Evolutionary conservation across 2,888 invertebrate genomes (phyloP), one percentile per base, ranked within the genome.

Genomic region (Allacma fusca): DNA sequence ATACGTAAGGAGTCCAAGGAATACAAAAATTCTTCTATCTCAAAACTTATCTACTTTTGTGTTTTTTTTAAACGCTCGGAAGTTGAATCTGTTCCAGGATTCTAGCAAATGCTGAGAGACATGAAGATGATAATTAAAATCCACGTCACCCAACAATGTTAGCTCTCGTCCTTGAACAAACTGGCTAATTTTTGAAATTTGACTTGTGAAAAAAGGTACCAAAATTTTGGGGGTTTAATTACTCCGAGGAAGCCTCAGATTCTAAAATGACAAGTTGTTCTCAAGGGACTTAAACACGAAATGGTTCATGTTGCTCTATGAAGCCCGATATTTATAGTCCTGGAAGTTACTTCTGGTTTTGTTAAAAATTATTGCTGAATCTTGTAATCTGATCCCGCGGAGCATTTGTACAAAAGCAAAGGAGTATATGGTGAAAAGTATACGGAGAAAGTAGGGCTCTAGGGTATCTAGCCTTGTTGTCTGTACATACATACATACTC

Each of bases 31-130:
- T 13, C 13, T 23, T n/a, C n/a, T n/a, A n/a, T n/a, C n/a, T n/a
- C n/a, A n/a, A n/a, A n/a, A n/a, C n/a, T n/a, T n/a, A n/a, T n/a
- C n/a, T n/a, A n/a, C n/a, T n/a, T n/a, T n/a, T n/a, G n/a, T n/a
- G n/a, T n/a, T n/a, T n/a, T n/a, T n/a, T n/a, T n/a, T n/a, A n/a
- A n/a, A n/a, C n/a, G n/a, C n/a, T n/a, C n/a, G n/a, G n/a, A n/a
- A n/a, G n/a, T n/a, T n/a, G 16, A 64, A 64, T 21, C 2, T 13
- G 12, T 13, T 24, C 29, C 19, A 69, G 40, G 69, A 69, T 69
- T 69, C 69, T 43, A 29, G 69, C 43, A n/a, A 43, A 69, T 69
- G 69, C 69, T 40, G 43, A 69, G 69, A 69, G 69, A 69, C 69
- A 43, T 69, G 69, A 13, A 23, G 1, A 9, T n/a, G 2, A 23